These are phyloP conservation scores for Mormyrops attenuatus DNA, from an alignment of 2,797 vertebrate species.

Conservation along the genomic window DNA sequence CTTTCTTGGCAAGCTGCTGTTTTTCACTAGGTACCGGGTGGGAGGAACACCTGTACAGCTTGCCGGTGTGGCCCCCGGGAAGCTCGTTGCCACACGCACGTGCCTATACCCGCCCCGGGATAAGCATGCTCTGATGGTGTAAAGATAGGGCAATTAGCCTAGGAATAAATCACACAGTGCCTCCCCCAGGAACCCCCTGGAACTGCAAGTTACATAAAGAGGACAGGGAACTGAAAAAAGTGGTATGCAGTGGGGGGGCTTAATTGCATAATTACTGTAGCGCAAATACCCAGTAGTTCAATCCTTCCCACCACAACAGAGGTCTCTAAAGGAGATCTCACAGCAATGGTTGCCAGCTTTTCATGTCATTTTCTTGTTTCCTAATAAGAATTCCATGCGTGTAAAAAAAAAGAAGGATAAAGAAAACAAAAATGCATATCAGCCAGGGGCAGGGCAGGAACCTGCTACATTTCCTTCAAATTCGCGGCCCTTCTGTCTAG, in stretches of 20 bases:
- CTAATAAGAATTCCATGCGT: slow-evolving; percentile 39
- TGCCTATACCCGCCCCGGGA: slow-evolving; percentile 21
- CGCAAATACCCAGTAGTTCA: slow-evolving; percentile 51
- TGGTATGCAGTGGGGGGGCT: slow-evolving; percentile 36
- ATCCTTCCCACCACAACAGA: slow-evolving; percentile 21
- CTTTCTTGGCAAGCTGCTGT: slow-evolving; percentile 22
- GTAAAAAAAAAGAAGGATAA: slow-evolving; percentile 32
- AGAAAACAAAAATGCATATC: neutral
- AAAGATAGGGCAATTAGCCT: slow-evolving; percentile 44
- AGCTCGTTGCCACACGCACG: neutral
- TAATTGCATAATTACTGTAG: slow-evolving; percentile 63
- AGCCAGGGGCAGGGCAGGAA: neutral
- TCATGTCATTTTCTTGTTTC: slow-evolving; percentile 45
- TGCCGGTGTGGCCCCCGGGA: neutral
- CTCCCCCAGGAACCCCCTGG: slow-evolving; percentile 38
- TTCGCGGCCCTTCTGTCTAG: neutral
- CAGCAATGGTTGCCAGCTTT: neutral
- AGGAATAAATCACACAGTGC: slow-evolving; percentile 59
- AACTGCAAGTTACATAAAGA: slow-evolving; percentile 49
- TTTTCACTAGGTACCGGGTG: neutral
- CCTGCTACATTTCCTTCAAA: neutral
- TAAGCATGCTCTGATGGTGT: slow-evolving; percentile 45
- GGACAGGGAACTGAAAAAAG: slow-evolving; percentile 50
- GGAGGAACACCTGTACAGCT: slow-evolving; percentile 23
- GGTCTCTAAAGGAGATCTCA: slow-evolving; percentile 11